Conservation (phyloP, 2,888 invertebrate species). For the Xestia rhomboidea region DNA sequence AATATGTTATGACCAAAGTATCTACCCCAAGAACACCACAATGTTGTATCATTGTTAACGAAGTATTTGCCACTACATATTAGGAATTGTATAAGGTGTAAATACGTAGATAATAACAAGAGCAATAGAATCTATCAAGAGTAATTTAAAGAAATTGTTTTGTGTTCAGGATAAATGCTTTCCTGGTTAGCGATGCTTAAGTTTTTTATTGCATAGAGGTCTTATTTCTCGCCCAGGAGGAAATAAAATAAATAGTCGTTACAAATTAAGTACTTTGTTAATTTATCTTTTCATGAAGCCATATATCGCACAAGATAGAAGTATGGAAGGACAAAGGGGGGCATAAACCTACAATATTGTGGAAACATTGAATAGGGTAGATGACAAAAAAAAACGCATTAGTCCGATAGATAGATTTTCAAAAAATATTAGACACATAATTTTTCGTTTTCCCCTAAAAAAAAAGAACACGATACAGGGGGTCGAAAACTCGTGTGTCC, state of each 20-base stretch:
- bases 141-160: slow-evolving; percentile 3
- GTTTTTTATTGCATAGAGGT: not conserved
- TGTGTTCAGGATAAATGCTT: not conserved
- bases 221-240: not conserved
- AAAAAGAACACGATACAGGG: too few species aligned
- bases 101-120: not conserved
- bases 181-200: not conserved
- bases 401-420: too few species aligned
- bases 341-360: not conserved
- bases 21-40: not conserved
- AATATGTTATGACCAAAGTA: too few species aligned
- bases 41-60: not conserved
- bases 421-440: too few species aligned
- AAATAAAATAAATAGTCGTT: not conserved
- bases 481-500: too few species aligned
- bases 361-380: not conserved
- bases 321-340: too few species aligned
- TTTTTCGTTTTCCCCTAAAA: too few species aligned
- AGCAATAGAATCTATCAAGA: not conserved
- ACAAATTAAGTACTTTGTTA: not conserved
- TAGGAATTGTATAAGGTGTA: not conserved
- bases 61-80: not conserved
- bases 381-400: too few species aligned
- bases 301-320: too few species aligned
- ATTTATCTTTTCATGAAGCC: not conserved